Conservation (phyloP, 2,797 vertebrate species). For the Chrysolophus pictus region DNA sequence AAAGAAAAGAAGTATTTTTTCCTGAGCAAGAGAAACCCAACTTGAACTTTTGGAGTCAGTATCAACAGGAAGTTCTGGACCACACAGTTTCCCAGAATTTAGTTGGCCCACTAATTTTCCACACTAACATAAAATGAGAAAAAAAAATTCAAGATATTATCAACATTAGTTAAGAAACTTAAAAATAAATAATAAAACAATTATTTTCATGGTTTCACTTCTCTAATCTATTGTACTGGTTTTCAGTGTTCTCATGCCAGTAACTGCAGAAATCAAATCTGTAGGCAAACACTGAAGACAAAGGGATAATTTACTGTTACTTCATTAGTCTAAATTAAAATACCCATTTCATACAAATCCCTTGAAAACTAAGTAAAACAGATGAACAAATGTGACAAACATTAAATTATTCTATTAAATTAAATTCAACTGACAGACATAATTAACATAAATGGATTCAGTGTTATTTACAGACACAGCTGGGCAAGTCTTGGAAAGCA, state of each 20-base stretch:
- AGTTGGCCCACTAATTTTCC: not conserved
- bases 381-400: constrained; percentile 21
- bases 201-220: not conserved
- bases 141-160: not conserved
- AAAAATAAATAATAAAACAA: not conserved
- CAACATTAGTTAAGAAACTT: not conserved
- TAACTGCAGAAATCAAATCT: constrained; percentile 25
- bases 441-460: constrained; percentile 7
- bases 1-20: not conserved
- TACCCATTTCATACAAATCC: constrained; percentile 6
- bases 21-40: not conserved
- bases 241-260: not conserved
- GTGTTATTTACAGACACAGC: not conserved
- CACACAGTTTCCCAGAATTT: not conserved
- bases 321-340: not conserved
- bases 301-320: constrained; percentile 20
- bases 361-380: not conserved
- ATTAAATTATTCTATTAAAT: not conserved
- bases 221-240: not conserved
- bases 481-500: not conserved
- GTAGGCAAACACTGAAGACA: not conserved
- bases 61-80: not conserved
- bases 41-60: not conserved
- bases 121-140: not conserved
- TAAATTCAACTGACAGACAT: not conserved